Percentiles rank a stretch among this genome's conserved stretches.
These are phyloP conservation scores for Zaprionus taronus DNA, from an alignment of 1,140 invertebrate species.

Conservation along the genomic window DNA sequence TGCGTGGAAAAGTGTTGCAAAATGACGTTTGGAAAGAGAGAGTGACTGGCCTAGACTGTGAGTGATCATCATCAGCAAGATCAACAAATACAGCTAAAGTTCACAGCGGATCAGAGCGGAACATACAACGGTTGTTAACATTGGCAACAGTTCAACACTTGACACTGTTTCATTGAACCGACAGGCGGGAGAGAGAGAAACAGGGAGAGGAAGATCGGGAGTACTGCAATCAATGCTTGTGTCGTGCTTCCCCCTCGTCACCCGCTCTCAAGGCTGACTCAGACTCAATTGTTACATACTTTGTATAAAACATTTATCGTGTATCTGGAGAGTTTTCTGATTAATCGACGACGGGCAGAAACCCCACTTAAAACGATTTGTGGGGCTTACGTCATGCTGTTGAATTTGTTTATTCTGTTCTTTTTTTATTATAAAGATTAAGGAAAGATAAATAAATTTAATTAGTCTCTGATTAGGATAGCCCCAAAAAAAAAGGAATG, in stretches of 20 bases:
- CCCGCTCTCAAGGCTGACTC: slow-evolving; percentile 18
- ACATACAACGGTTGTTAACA: slow-evolving; percentile 16
- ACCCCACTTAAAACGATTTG: slow-evolving; percentile 16
- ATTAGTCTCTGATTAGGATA: slow-evolving; percentile 2
- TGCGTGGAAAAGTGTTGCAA: slow-evolving; percentile 14
- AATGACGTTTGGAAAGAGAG: background rate
- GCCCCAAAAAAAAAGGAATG: background rate
- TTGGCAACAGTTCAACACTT: slow-evolving; percentile 15
- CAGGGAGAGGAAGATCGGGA: background rate
- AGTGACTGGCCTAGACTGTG: background rate
- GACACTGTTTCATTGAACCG: slow-evolving; percentile 30
- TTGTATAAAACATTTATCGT: background rate
- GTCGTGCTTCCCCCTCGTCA: background rate
- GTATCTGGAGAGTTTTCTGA: slow-evolving; percentile 21
- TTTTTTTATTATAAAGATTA: slow-evolving; percentile 4
- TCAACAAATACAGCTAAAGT: background rate
- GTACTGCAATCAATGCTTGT: background rate
- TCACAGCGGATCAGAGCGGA: background rate
- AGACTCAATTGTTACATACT: background rate
- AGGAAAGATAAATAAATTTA: slow-evolving; percentile 9
- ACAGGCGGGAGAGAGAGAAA: background rate
- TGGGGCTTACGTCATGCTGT: slow-evolving; percentile 37
- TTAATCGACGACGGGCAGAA: slow-evolving; percentile 18
- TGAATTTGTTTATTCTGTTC: slow-evolving; percentile 21
- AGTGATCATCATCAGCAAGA: background rate